These are phyloP conservation scores for Platyscapa corneri DNA, from an alignment of 1,140 invertebrate species.

Conservation along the genomic window DNA sequence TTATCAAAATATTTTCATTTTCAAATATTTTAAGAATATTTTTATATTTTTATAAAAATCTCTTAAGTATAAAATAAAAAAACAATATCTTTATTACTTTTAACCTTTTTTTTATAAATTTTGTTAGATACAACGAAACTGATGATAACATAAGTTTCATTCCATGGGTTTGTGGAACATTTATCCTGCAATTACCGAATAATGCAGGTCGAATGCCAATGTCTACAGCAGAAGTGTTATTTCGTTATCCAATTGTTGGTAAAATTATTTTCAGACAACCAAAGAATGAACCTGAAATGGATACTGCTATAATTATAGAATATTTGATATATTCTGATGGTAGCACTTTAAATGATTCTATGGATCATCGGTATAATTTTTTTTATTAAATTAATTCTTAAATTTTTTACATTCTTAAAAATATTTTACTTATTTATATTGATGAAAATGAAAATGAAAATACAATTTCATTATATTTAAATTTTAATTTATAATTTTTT, in stretches of 20 bases:
- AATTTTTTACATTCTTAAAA: background rate
- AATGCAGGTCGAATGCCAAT: conserved; percentile 83
- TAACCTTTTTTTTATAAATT: background rate
- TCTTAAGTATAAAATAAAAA: too few species aligned
- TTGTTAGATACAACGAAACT: conserved; percentile 69
- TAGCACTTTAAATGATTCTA: conserved; percentile 84
- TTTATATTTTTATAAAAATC: too few species aligned
- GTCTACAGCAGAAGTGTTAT: conserved; percentile 83
- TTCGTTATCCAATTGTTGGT: conserved; percentile 91
- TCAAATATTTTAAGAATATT: too few species aligned
- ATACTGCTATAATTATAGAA: conserved; percentile 86
- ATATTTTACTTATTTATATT: too few species aligned
- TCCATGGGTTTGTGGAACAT: conserved; percentile 81
- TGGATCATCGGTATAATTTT: conserved; percentile 80
- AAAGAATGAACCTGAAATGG: conserved; percentile 83
- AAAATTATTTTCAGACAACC: conserved; percentile 89
- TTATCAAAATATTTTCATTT: too few species aligned
- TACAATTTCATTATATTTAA: background rate
- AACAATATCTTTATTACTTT: background rate
- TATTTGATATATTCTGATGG: conserved; percentile 92
- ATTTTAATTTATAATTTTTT: background rate
- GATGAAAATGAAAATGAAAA: too few species aligned
- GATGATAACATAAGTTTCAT: conserved; percentile 73
- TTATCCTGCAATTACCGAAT: conserved; percentile 79
- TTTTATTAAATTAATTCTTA: too few species aligned